Evolutionary conservation across 2,113 vertebrate species (phyloP).

Genomic region (Fregata magnificens): DNA sequence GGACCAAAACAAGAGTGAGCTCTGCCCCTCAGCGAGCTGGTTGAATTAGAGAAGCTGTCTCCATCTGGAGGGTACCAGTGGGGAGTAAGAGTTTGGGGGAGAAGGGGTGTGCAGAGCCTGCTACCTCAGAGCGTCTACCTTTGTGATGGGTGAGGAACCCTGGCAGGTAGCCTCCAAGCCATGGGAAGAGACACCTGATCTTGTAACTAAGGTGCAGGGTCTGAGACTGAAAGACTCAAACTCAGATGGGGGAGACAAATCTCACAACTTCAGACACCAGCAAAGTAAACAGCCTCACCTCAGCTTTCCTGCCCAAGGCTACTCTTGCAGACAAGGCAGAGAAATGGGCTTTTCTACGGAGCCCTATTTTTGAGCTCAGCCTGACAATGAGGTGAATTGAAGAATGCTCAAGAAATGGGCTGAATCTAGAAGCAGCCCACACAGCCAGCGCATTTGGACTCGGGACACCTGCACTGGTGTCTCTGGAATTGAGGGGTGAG

Average conservation of each 20-base stretch:
- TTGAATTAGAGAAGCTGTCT: background rate
- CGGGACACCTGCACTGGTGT: fast-evolving
- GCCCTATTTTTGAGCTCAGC: background rate
- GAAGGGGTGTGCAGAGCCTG: background rate
- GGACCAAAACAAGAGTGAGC: background rate
- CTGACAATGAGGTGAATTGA: background rate
- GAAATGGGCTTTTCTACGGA: background rate
- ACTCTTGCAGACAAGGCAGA: background rate
- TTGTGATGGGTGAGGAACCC: background rate
- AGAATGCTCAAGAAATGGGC: background rate
- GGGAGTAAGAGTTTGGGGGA: background rate
- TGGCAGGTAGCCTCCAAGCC: background rate
- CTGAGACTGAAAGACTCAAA: background rate
- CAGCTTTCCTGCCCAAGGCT: background rate
- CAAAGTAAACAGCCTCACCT: background rate
- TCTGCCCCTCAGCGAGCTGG: background rate
- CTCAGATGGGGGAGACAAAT: background rate
- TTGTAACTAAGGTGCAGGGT: background rate
- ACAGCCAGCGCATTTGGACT: fast-evolving
- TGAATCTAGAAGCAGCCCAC: background rate
- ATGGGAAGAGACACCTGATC: background rate
- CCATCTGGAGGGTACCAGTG: background rate
- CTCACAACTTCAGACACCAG: background rate
- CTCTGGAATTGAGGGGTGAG: background rate
- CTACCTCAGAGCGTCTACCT: background rate